A percentile compares a stretch with the other conserved stretches of the same genome.
These are phyloP conservation scores for Anagyrus pseudococci DNA, from an alignment of 2,888 invertebrate species.

Conservation along the genomic window DNA sequence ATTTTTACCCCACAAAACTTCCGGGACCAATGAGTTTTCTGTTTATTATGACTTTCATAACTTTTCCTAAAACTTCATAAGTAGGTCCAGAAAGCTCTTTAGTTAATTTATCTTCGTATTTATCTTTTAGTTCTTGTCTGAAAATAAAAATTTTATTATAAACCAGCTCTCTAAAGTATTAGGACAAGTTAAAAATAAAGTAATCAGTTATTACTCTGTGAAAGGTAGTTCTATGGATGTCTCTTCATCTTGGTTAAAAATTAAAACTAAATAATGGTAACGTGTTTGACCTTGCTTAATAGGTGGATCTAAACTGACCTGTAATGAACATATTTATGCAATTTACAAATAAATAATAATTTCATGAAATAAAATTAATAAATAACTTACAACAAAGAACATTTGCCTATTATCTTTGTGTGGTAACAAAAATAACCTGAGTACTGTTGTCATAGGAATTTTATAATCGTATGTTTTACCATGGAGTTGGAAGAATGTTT, in stretches of 20 bases:
- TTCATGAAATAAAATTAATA: background rate
- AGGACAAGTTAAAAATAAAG: no score
- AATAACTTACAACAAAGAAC: conserved; percentile 89
- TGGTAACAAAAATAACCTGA: conserved; percentile 91
- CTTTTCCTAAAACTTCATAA: conserved; percentile 93
- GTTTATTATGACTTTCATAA: conserved; percentile 95
- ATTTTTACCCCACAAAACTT: conserved; percentile 82
- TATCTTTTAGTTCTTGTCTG: conserved; percentile 88
- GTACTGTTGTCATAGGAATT: conserved; percentile 96
- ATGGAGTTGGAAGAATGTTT: conserved; percentile 89
- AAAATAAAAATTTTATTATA: conserved; percentile 38
- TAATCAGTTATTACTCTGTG: conserved; percentile 74
- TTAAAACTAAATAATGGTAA: conserved; percentile 93
- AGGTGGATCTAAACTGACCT: conserved; percentile 93
- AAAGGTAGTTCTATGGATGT: conserved; percentile 89
- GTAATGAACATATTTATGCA: conserved; percentile 6
- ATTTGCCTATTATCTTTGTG: conserved; percentile 98
- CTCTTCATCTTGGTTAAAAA: conserved; percentile 95
- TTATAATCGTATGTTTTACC: conserved; percentile 99
- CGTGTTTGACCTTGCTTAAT: conserved; percentile 99
- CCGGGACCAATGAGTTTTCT: conserved; percentile 95
- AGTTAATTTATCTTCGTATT: conserved; percentile 90
- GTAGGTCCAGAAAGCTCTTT: conserved; percentile 92
- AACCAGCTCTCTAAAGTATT: background rate
- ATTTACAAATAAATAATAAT: background rate